Evolutionary conservation across 2,888 invertebrate species (phyloP).

Genomic region (Teleiodes luculella): DNA sequence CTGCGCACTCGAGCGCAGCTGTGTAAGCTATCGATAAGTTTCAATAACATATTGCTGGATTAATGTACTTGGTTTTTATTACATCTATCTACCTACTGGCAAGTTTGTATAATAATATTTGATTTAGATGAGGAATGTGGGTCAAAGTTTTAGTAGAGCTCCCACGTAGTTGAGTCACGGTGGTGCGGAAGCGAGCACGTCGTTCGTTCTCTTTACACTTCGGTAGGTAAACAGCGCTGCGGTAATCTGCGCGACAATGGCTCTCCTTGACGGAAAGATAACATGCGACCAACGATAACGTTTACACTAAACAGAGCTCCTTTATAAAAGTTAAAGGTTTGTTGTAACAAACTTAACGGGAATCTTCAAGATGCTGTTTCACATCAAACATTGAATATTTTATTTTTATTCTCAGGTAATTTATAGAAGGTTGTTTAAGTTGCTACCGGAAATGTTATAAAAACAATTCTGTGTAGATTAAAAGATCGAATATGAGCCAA

Average conservation of each 20-base stretch:
- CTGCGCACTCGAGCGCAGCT: slow-evolving; percentile 46
- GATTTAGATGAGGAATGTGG: slow-evolving; percentile 22
- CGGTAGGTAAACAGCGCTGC: slow-evolving; percentile 28
- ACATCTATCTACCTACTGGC: slow-evolving; percentile 15
- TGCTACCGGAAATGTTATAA: not conserved
- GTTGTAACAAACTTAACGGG: not conserved
- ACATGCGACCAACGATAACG: slow-evolving; percentile 24
- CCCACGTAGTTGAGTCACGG: slow-evolving; percentile 30
- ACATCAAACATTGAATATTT: no score
- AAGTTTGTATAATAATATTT: slow-evolving; percentile 17
- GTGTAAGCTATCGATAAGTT: slow-evolving; percentile 58
- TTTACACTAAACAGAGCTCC: slow-evolving; percentile 28
- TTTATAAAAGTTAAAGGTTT: slow-evolving; percentile 14
- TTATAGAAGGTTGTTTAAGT: not conserved
- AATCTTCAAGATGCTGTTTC: not conserved
- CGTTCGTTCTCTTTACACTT: slow-evolving; percentile 19
- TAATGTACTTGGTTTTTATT: slow-evolving; percentile 7
- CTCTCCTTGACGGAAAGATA: slow-evolving; percentile 28
- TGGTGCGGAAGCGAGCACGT: slow-evolving; percentile 17
- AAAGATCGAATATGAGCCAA: not conserved
- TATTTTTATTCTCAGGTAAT: no score
- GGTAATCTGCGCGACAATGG: slow-evolving; percentile 25
- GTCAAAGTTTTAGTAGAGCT: slow-evolving; percentile 32
- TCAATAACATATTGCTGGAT: slow-evolving; percentile 56
- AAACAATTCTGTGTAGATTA: not conserved